Conservation (phyloP, 2,797 vertebrate genomes). For the Acanthurus leucopareius region DNA sequence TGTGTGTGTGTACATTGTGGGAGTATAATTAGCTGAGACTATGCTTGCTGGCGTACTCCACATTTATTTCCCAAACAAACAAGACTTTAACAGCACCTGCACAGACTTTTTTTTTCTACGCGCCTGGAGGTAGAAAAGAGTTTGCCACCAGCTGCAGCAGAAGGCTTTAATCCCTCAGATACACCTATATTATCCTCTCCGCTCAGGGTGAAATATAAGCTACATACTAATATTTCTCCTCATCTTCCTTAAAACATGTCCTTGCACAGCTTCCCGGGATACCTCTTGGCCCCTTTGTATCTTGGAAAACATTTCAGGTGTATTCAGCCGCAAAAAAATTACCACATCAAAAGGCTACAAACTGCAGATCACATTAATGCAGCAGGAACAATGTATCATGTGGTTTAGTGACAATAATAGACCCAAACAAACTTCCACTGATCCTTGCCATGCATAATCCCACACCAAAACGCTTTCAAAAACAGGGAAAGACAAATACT, state of each 20-base stretch:
- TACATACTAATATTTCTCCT: constrained; percentile 61
- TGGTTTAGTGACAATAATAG: constrained; percentile 58
- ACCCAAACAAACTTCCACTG: constrained; percentile 50
- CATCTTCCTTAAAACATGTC: constrained; percentile 58
- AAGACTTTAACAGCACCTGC: constrained; percentile 55
- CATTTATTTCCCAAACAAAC: constrained; percentile 63
- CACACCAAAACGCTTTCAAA: constrained; percentile 32
- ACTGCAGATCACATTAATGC: constrained; percentile 57
- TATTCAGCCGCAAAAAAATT: constrained; percentile 58
- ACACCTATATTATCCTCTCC: constrained; percentile 54
- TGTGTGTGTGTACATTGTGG: constrained; percentile 12
- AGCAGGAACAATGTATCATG: constrained; percentile 41
- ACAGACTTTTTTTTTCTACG: constrained; percentile 42
- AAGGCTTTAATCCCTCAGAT: constrained; percentile 70
- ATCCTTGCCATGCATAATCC: constrained; percentile 56
- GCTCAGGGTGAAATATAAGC: constrained; percentile 64
- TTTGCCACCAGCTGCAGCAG: constrained; percentile 62
- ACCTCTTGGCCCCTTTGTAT: constrained; percentile 48
- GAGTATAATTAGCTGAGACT: constrained; percentile 59
- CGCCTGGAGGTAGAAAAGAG: constrained; percentile 44
- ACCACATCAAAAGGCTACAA: constrained; percentile 69
- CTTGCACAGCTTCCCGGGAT: constrained; percentile 40
- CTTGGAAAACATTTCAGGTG: constrained; percentile 55
- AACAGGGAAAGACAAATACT: constrained; percentile 60
- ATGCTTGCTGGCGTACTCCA: constrained; percentile 40